Evolutionary conservation across 1,140 invertebrate genomes (phyloP).

Genomic region (Ceratosolen fusciceps): DNA sequence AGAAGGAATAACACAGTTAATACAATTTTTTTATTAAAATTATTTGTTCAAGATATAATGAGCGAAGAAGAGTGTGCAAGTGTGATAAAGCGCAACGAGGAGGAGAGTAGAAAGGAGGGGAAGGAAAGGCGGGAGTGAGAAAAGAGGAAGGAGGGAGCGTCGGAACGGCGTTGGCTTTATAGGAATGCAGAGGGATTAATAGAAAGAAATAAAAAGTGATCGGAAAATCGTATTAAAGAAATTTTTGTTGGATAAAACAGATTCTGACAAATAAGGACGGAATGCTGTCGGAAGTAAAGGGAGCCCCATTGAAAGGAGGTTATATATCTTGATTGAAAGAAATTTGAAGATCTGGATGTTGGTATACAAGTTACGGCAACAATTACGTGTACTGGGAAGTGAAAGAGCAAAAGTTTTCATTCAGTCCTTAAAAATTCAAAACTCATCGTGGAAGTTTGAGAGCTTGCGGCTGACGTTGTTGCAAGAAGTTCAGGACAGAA

Average conservation of each 20-base stretch:
- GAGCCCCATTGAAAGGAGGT: neutral
- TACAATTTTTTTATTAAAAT: slow-evolving; percentile 27
- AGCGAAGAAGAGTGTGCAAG: neutral
- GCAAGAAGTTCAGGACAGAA: slow-evolving; percentile 38
- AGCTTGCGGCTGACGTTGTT: neutral
- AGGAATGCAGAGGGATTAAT: slow-evolving; percentile 32
- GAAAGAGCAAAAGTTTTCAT: slow-evolving; percentile 27
- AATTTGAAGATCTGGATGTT: slow-evolving; percentile 17
- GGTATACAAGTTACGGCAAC: slow-evolving; percentile 10
- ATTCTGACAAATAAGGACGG: slow-evolving; percentile 17
- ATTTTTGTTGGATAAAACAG: slow-evolving; percentile 25
- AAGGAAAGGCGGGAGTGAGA: neutral
- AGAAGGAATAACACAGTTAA: slow-evolving; percentile 30
- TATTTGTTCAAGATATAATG: neutral
- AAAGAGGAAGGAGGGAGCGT: neutral
- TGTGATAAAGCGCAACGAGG: neutral
- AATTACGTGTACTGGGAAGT: slow-evolving; percentile 29
- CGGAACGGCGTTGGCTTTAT: neutral
- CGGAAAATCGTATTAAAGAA: slow-evolving; percentile 6
- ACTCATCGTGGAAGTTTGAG: slow-evolving; percentile 36
- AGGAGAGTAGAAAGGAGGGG: too few relatives aligned
- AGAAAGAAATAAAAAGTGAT: slow-evolving; percentile 6
- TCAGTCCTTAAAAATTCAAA: slow-evolving; percentile 43
- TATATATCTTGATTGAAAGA: slow-evolving; percentile 6
- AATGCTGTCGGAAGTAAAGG: neutral